Evolutionary conservation across 37 sponge, comb jelly and placozoan genomes (phyloP), one percentile per base, ranked within the genome.

Genomic region (Bolinopsis microptera): DNA sequence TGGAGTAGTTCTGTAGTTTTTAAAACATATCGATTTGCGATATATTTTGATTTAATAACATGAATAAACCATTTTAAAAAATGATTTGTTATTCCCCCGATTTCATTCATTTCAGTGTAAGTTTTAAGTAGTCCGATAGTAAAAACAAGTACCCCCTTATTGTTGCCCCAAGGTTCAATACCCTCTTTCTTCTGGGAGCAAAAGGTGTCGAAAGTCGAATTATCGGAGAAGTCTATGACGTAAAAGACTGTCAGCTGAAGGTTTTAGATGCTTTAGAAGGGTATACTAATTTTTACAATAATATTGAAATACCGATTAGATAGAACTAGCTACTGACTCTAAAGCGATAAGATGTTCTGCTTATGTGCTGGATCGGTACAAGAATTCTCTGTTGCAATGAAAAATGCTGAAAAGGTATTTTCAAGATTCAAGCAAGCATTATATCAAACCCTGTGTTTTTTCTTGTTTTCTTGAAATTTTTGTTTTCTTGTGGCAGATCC

Each of bases 281-380:
- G 61, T 86, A 86, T 40, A 40, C 90, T 86, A 48, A 39, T 13
- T 86, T 39, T 39, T 86, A 86, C 61, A 86, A 86, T 38, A 9
- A 48, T 21, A 39, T 41, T 39, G 28, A 86, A 27, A 22, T 80
- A 35, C 8, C 83, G 5, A 30, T n/a, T n/a, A n/a, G n/a, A n/a
- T 86, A 16, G 8, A 86, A 28, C 48, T 86, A 5, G 5, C 75
- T 8, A 21, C 5, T 5, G 26, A 30, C 18, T 30, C 31, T 24
- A n/a, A 72, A 8, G 18, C 26, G 18, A 28, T 72, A n/a, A 5
- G 3, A 28, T 72, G 75, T 21, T 30, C 3, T n/a, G 26, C 75
- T n/a, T 72, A 72, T 28, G 31, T 72, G 3, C 75, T 72, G 5
- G 75, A 72, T 72, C 26, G 75, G 3, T 72, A 23, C 31, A n/a